phyloP scores from a whole-genome alignment of 2,113 vertebrate genomes.

The Hippocampus mohnikei region DNA sequence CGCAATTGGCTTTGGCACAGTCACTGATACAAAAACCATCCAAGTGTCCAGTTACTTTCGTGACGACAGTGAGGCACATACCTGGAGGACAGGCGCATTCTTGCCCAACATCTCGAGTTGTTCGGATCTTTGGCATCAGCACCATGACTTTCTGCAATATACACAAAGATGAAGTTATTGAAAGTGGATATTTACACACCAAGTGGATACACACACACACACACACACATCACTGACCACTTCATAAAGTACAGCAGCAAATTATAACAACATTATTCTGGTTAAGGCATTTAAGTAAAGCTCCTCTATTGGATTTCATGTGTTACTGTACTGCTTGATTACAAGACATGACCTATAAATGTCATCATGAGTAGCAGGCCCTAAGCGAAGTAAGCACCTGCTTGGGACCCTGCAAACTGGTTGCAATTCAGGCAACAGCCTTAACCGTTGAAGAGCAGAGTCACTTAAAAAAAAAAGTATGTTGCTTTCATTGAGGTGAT shows the following conservation, averaged over 20 bases:
- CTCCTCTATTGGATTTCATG: neutral
- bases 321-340: neutral
- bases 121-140: slow-evolving; percentile 77
- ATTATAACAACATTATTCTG: neutral
- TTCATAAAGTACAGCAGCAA: neutral
- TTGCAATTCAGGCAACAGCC: neutral
- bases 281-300: neutral
- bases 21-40: neutral
- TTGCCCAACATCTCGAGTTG: slow-evolving; percentile 74
- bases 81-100: slow-evolving; percentile 90
- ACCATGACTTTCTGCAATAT: slow-evolving; percentile 77
- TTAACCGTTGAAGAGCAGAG: neutral
- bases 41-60: neutral
- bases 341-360: neutral
- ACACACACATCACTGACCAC: neutral
- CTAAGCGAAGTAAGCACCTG: neutral
- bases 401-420: neutral
- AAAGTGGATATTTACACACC: neutral
- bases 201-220: neutral
- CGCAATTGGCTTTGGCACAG: neutral
- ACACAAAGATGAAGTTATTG: neutral
- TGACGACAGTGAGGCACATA: slow-evolving; percentile 51
- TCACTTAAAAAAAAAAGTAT: neutral
- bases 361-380: neutral
- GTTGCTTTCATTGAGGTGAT: neutral